Evolutionary conservation across 2,113 vertebrate genomes (phyloP), one percentile per base, ranked within the genome.

Genomic region (Nycticorax nycticorax): DNA sequence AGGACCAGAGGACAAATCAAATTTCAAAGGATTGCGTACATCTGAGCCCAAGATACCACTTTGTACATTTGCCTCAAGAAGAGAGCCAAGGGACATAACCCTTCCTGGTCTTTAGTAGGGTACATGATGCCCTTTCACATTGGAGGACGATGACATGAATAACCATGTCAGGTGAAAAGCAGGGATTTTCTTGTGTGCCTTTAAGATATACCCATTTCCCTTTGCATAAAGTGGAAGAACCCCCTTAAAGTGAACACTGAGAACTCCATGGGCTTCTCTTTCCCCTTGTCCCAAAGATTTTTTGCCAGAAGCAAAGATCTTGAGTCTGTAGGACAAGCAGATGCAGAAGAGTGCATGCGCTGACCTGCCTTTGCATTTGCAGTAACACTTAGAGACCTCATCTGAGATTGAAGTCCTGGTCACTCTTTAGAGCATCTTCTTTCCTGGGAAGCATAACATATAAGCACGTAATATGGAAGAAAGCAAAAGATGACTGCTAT

Each of bases 11-110:
- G 10, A 87, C 64, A 97, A 97, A 97, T 97, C 97, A 97, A 91
- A 97, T 97, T 97, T 97, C 97, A 98, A 98, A 98, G 96, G 96
- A 94, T 86, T 72, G 55, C n/a, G 1, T 90, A 62, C 84, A 96
- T 97, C 88, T 94, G 90, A 96, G 84, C 69, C 91, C 91, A 97
- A 96, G 96, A 97, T 84, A 41, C 91, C 94, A 45, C 83, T 96
- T 96, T 89, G 90, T 52, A 93, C 85, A 93, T 71, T 92, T 96
- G 78, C 35, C 78, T 97, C 84, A 96, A 97, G 95, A 93, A 97
- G 77, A 92, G 74, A 88, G 90, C 78, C 96, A 92, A 95, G 39
- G 33, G 76, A 91, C 57, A 74, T 63, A 88, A n/a, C 60, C 32
- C 55, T 82, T 81, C 35, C 56, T 89, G 75, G 47, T 82, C 74